Percentiles rank a stretch among this genome's conserved stretches.
phyloP scores from a whole-genome alignment of 2,888 invertebrate genomes.

The Cactoblastis cactorum region DNA sequence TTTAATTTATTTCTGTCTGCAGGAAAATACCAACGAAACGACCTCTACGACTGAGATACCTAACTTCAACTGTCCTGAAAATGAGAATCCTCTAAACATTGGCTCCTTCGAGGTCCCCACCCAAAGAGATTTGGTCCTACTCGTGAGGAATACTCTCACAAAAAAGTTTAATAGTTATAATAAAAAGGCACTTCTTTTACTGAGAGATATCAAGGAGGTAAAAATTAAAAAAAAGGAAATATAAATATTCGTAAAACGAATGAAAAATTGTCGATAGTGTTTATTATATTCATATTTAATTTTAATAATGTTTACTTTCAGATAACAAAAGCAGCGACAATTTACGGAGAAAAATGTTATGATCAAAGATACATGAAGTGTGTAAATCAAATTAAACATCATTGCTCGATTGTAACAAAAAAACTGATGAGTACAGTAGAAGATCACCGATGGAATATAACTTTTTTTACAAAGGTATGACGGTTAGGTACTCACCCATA shows the following conservation, averaged over 20 bases:
- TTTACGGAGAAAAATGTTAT: slow-evolving; percentile 36
- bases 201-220: slow-evolving; percentile 56
- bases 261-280: no score
- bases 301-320: no score
- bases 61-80: slow-evolving; percentile 40
- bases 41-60: slow-evolving; percentile 15
- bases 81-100: slow-evolving; percentile 41
- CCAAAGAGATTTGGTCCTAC: slow-evolving; percentile 43
- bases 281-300: no score
- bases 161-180: slow-evolving; percentile 44
- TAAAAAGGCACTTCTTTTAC: slow-evolving; percentile 40
- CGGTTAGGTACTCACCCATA: neutral
- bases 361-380: slow-evolving; percentile 37
- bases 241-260: no score
- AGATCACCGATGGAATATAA: slow-evolving; percentile 36
- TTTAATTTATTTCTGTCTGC: no score
- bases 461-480: slow-evolving; percentile 40
- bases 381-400: slow-evolving; percentile 39
- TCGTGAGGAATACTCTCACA: slow-evolving; percentile 36
- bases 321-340: slow-evolving; percentile 43
- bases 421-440: slow-evolving; percentile 40
- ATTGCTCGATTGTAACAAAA: slow-evolving; percentile 44
- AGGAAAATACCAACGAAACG: neutral
- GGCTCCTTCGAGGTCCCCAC: slow-evolving; percentile 59
- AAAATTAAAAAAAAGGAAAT: neutral